Evolutionary conservation across 2,888 invertebrate species (phyloP).

Genomic region (Conistra vaccinii): DNA sequence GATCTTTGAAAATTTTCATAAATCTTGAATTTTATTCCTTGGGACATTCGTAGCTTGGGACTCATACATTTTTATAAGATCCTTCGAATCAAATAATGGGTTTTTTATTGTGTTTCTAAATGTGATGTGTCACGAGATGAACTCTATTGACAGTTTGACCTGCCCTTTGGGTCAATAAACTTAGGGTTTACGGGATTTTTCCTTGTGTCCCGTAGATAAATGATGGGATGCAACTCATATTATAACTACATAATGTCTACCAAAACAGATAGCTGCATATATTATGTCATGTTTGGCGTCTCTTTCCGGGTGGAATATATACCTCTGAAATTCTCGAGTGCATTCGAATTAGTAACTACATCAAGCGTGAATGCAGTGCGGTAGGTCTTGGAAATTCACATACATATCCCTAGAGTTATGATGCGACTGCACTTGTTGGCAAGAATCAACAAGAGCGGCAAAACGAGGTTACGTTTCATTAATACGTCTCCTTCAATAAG

Average conservation of each 20-base stretch:
- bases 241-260: neutral
- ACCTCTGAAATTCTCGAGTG: neutral
- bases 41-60: slow-evolving; percentile 7
- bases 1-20: slow-evolving; percentile 65
- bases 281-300: neutral
- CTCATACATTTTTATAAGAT: slow-evolving; percentile 77
- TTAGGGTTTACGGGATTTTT: slow-evolving; percentile 34
- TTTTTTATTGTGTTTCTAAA: slow-evolving; percentile 69
- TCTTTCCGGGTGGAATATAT: neutral
- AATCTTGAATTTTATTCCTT: slow-evolving; percentile 68
- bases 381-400: slow-evolving; percentile 42
- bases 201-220: slow-evolving; percentile 12
- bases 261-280: neutral
- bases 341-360: slow-evolving; percentile 14
- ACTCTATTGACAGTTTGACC: slow-evolving; percentile 71
- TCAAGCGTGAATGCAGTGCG: slow-evolving; percentile 34
- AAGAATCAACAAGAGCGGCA: slow-evolving; percentile 30
- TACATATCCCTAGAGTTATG: slow-evolving; percentile 34
- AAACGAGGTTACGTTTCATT: slow-evolving; percentile 40
- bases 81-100: slow-evolving; percentile 69
- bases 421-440: slow-evolving; percentile 37
- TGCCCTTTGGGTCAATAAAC: slow-evolving; percentile 71
- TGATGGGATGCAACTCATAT: neutral
- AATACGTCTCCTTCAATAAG: slow-evolving; percentile 33
- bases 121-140: slow-evolving; percentile 65